phyloP scores from a whole-genome alignment of 2,888 invertebrate species.

The Protophormia terraenovae region DNA sequence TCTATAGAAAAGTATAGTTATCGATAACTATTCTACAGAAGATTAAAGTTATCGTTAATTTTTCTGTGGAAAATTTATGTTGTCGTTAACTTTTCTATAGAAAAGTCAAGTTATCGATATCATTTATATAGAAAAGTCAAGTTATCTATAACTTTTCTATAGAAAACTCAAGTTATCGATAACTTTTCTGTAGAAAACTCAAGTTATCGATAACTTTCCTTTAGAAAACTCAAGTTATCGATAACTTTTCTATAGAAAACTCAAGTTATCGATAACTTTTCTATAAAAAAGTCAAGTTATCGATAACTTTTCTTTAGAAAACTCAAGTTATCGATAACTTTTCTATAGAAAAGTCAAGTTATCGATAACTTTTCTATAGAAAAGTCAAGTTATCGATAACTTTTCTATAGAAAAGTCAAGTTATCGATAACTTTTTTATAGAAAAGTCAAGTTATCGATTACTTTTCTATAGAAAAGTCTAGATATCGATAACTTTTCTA shows the following conservation, averaged over 20 bases:
- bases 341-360: no score
- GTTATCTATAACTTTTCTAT: neutral
- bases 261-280: neutral
- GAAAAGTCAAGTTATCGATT: neutral
- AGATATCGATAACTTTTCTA: neutral
- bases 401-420: no score
- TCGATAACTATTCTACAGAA: neutral
- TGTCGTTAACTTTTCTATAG: neutral
- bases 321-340: no score
- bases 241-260: neutral
- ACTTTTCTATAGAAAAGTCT: neutral
- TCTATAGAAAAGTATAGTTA: neutral
- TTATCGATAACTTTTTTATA: neutral
- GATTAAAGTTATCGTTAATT: neutral
- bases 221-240: neutral
- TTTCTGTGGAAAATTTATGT: neutral
- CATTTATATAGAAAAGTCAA: neutral
- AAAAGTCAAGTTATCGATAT: neutral
- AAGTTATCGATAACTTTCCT: neutral
- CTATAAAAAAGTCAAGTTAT: no score
- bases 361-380: no score
- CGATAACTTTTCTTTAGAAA: no score
- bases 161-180: neutral
- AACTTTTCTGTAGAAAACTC: neutral
- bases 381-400: neutral